Percentiles rank a stretch among this genome's conserved stretches.
These are phyloP conservation scores for Hyphantria cunea DNA, from an alignment of 1,140 invertebrate species.

Conservation along the genomic window DNA sequence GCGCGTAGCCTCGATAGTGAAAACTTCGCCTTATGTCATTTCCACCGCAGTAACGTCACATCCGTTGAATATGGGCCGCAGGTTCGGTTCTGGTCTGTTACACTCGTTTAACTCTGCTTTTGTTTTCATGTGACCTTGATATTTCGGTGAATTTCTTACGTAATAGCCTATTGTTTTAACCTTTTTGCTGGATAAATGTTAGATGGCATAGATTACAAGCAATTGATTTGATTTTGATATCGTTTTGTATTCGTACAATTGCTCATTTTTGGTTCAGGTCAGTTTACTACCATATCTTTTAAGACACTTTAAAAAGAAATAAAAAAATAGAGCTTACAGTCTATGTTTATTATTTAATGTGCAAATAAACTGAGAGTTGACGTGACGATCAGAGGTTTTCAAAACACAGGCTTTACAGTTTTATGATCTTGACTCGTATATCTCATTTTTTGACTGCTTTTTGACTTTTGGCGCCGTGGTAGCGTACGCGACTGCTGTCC, in stretches of 20 bases:
- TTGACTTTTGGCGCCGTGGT: too few species aligned
- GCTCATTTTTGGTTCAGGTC: neutral
- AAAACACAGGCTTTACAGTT: too few species aligned
- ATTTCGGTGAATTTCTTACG: constrained; percentile 57
- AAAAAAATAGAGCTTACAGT: too few species aligned
- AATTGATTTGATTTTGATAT: constrained; percentile 12
- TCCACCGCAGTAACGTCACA: constrained; percentile 57
- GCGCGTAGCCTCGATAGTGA: constrained; percentile 64
- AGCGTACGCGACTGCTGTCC: too few species aligned
- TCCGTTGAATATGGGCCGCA: constrained; percentile 54
- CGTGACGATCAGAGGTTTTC: too few species aligned
- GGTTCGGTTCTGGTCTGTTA: constrained; percentile 66
- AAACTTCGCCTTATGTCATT: constrained; percentile 51
- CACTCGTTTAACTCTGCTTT: constrained; percentile 59
- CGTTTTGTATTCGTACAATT: constrained; percentile 1
- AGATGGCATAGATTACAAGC: constrained; percentile 9
- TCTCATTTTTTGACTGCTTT: too few species aligned
- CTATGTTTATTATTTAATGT: too few species aligned
- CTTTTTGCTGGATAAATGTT: constrained; percentile 30
- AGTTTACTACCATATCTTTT: too few species aligned
- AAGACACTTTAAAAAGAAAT: too few species aligned
- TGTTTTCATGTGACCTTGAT: constrained; percentile 65
- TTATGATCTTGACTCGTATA: too few species aligned
- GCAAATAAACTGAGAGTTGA: too few species aligned
- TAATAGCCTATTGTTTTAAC: constrained; percentile 55